phyloP scores from a whole-genome alignment of 64 coral and sea anemone species.

The Acropora tenuis region DNA sequence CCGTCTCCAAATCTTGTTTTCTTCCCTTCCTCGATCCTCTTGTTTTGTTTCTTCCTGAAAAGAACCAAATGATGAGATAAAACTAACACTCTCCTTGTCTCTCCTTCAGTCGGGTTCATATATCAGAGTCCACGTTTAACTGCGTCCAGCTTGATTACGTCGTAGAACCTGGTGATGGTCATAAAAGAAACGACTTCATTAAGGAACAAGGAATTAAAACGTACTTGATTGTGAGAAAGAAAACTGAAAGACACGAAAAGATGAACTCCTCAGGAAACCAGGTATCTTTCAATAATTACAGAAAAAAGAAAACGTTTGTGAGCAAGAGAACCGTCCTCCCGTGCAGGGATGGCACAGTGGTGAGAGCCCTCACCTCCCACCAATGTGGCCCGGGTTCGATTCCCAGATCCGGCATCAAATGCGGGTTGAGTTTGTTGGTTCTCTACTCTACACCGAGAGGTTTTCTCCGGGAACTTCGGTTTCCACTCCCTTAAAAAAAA shows the following conservation, averaged over 20 bases:
- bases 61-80: background rate
- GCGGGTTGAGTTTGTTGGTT: no score
- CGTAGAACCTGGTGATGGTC: constrained; percentile 84
- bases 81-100: background rate
- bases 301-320: background rate
- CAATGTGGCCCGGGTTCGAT: no score
- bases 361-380: no score
- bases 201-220: constrained; percentile 83
- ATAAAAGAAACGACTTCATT: constrained; percentile 88
- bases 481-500: no score
- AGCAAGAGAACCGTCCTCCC: no score
- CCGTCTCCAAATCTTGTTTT: background rate
- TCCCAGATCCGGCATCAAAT: no score
- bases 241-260: background rate
- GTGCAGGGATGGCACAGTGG: no score
- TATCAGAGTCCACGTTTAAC: constrained; percentile 86
- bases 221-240: constrained; percentile 68
- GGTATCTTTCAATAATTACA: background rate
- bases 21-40: background rate
- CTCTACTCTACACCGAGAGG: no score
- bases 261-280: background rate
- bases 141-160: constrained; percentile 85
- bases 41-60: background rate
- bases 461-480: no score
- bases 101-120: constrained; percentile 83